These are phyloP conservation scores for Leucoma salicis DNA, from an alignment of 2,888 invertebrate genomes.

Conservation along the genomic window DNA sequence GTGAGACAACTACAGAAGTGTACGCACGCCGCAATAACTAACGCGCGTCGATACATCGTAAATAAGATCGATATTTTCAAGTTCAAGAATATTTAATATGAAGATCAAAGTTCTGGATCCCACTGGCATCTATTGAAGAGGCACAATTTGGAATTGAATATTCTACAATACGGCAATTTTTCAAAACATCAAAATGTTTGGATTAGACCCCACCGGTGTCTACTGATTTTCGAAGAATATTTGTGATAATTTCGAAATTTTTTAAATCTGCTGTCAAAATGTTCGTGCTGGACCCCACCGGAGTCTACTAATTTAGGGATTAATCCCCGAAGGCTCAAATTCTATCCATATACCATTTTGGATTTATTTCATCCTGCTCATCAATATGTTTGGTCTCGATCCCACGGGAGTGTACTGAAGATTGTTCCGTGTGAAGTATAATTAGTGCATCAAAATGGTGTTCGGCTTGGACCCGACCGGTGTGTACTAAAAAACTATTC, in stretches of 20 bases:
- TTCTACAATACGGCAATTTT: constrained; percentile 18
- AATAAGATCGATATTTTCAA: constrained; percentile 72
- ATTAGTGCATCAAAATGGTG: constrained; percentile 56
- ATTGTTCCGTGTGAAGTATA: constrained; percentile 32
- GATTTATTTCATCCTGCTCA: constrained; percentile 20
- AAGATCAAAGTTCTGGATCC: constrained; percentile 75
- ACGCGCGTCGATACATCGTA: constrained; percentile 61
- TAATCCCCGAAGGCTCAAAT: constrained; percentile 2
- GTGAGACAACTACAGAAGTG: constrained; percentile 49
- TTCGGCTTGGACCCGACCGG: constrained; percentile 53
- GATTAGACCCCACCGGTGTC: constrained; percentile 69
- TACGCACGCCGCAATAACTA: constrained; percentile 55
- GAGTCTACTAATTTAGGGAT: neutral
- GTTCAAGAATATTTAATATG: constrained; percentile 58
- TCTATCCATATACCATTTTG: constrained; percentile 8
- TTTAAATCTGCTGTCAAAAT: constrained; percentile 46
- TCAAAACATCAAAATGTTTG: constrained; percentile 52
- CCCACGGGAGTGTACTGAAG: constrained; percentile 74
- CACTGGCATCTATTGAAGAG: constrained; percentile 71
- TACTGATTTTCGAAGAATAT: constrained; percentile 47
- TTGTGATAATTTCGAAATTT: constrained; percentile 13
- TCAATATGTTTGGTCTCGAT: constrained; percentile 68
- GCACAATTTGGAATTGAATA: constrained; percentile 21
- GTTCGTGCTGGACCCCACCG: constrained; percentile 40
- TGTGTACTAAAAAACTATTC: constrained; percentile 48